These are phyloP conservation scores for Helicoverpa assulta DNA, from an alignment of 2,888 invertebrate species.

Conservation along the genomic window DNA sequence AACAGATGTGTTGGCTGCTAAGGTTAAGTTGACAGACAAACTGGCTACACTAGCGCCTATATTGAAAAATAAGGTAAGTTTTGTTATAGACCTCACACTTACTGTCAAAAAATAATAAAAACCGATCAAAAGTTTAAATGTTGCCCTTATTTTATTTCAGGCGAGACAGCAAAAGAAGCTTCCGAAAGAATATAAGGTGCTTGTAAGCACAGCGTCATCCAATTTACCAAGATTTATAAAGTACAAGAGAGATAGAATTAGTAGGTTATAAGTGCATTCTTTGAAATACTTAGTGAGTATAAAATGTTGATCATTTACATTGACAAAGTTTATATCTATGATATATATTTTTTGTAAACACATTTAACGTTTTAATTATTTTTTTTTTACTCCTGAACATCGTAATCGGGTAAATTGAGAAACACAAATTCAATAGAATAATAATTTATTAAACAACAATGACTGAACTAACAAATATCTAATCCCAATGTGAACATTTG, in stretches of 20 bases:
- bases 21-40: slow-evolving; percentile 91
- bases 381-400: slow-evolving; percentile 16
- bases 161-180: slow-evolving; percentile 91
- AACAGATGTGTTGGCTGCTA: slow-evolving; percentile 91
- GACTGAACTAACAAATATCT: slow-evolving; percentile 70
- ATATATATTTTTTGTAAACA: slow-evolving; percentile 25
- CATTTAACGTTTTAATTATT: slow-evolving; percentile 25
- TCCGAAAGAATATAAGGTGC: slow-evolving; percentile 92
- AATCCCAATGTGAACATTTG: slow-evolving; percentile 66
- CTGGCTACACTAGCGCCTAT: slow-evolving; percentile 89
- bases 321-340: slow-evolving; percentile 40
- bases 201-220: slow-evolving; percentile 92
- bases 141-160: slow-evolving; percentile 79
- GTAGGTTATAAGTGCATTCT: slow-evolving; percentile 70
- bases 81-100: not conserved
- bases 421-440: slow-evolving; percentile 62
- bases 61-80: slow-evolving; percentile 91
- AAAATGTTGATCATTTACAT: slow-evolving; percentile 40
- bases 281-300: slow-evolving; percentile 28
- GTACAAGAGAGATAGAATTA: slow-evolving; percentile 90
- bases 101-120: not conserved
- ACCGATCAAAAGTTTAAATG: not conserved
- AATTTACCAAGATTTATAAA: slow-evolving; percentile 93
- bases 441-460: slow-evolving; percentile 78
- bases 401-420: not conserved